Percentiles rank a stretch among this genome's conserved stretches.
Evolutionary conservation across 37 sponge, comb jelly and placozoan species (phyloP).

Genomic region (Cladorhizidae sp.): DNA sequence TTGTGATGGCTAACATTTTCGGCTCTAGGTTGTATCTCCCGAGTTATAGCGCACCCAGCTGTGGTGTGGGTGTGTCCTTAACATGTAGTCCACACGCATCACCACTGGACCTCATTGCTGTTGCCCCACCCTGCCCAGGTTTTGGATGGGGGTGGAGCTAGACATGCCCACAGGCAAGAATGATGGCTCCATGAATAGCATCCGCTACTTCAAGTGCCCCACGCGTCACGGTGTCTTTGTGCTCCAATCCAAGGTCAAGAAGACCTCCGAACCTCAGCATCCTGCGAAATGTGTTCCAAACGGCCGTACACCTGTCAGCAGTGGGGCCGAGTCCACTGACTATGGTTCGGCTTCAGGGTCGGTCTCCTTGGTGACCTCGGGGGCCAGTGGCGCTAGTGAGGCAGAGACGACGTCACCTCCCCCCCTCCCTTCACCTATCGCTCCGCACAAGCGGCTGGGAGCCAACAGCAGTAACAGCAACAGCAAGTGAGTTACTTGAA

Average conservation of each 20-base stretch:
- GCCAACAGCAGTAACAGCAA: background rate
- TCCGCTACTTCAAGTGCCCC: constrained; percentile 87
- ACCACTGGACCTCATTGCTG: no score
- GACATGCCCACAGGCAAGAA: constrained; percentile 83
- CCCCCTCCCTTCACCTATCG: constrained; percentile 23
- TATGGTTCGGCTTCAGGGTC: background rate
- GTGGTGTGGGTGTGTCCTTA: no score
- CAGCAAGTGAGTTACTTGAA: no score
- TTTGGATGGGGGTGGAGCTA: constrained; percentile 91
- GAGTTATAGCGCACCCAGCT: no score
- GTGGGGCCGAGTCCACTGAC: constrained; percentile 15
- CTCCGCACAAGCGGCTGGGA: background rate
- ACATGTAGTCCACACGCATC: no score
- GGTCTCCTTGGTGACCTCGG: background rate
- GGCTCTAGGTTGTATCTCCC: no score
- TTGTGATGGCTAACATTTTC: no score
- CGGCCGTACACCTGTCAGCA: background rate
- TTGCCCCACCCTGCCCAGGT: no score
- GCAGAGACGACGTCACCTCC: constrained; percentile 15
- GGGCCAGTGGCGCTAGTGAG: constrained; percentile 2
- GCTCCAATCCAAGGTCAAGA: constrained; percentile 60
- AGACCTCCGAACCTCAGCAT: background rate
- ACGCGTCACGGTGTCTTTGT: constrained; percentile 75
- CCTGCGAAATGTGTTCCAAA: background rate
- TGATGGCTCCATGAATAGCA: constrained; percentile 83